Evolutionary conservation across 2,113 vertebrate species (phyloP).

Genomic region (Toxotes chatareus): DNA sequence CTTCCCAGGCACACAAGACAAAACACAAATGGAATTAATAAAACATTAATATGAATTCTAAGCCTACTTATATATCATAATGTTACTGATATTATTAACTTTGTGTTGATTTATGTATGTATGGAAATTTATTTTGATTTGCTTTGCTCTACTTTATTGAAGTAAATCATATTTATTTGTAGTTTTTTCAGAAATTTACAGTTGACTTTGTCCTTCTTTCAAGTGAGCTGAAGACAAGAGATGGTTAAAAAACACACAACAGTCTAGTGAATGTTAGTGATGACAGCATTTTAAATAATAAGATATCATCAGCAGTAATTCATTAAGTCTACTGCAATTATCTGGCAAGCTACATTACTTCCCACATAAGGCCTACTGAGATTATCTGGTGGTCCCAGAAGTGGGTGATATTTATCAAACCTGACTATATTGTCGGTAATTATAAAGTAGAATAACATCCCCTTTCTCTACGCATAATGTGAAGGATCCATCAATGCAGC

Average conservation of each 20-base stretch:
- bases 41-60: too few species aligned
- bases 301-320: not conserved
- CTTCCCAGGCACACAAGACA: too few species aligned
- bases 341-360: not conserved
- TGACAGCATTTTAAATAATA: not conserved
- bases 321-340: not conserved
- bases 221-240: not conserved
- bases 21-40: too few species aligned
- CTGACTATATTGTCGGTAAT: not conserved
- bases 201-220: not conserved
- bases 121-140: not conserved
- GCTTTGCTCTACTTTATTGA: not conserved
- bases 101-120: not conserved
- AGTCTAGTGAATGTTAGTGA: not conserved
- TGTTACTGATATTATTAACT: too few species aligned
- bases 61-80: too few species aligned
- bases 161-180: not conserved
- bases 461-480: not conserved
- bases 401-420: not conserved
- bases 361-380: not conserved
- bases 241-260: not conserved
- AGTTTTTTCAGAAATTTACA: too few species aligned
- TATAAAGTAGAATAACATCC: not conserved
- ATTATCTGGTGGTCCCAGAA: not conserved
- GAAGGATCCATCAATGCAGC: not conserved